Evolutionary conservation across 2,797 vertebrate species (phyloP).

Genomic region (Peromyscus melanophrys): DNA sequence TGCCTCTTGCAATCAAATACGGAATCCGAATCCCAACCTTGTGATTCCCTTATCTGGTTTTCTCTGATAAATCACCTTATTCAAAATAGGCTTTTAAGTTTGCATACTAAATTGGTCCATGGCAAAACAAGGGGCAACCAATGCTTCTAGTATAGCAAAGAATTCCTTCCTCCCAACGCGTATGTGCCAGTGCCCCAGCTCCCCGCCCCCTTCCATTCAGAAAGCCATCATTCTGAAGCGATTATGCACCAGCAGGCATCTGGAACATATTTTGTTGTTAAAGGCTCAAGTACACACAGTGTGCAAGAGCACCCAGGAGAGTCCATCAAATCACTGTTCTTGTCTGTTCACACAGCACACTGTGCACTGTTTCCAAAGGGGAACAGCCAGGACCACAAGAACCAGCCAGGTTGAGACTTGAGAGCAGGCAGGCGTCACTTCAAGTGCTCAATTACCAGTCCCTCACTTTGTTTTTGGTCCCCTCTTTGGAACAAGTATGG

Average conservation of each 20-base stretch:
- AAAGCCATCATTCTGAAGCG: background rate
- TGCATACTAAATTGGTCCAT: conserved; percentile 26
- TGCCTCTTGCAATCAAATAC: conserved; percentile 1
- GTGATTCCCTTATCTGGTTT: conserved; percentile 20
- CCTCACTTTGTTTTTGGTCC: conserved; percentile 22
- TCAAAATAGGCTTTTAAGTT: conserved; percentile 33
- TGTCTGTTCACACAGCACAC: background rate
- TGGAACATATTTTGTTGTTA: conserved; percentile 32
- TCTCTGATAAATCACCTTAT: conserved; percentile 34
- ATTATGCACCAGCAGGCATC: background rate
- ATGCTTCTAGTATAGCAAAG: conserved; percentile 19
- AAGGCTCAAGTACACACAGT: conserved; percentile 31
- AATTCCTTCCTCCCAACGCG: background rate
- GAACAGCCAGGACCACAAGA: background rate
- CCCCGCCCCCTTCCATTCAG: background rate
- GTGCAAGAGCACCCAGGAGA: background rate
- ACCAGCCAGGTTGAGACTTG: background rate
- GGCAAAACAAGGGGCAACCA: background rate
- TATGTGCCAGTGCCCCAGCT: background rate
- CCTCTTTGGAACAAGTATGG: conserved; percentile 68
- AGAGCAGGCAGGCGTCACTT: background rate
- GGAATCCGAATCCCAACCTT: background rate
- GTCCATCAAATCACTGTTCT: background rate
- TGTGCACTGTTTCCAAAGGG: background rate
- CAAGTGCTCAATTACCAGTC: conserved; percentile 70